Percentiles rank a stretch among this genome's conserved stretches.
phyloP scores from a whole-genome alignment of 2,888 invertebrate species.

The Blastobasis adustella region DNA sequence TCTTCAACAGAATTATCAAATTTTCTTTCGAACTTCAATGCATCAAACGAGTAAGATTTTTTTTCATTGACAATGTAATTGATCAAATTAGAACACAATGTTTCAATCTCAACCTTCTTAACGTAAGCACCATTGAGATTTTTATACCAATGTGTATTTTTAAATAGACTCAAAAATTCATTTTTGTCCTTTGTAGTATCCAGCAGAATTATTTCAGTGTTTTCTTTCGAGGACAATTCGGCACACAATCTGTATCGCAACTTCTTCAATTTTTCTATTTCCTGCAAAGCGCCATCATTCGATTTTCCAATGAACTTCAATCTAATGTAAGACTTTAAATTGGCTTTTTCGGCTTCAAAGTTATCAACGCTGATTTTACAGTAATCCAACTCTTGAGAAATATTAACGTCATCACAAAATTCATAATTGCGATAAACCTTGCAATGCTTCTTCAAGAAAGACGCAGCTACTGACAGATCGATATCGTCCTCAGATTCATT shows the following conservation, averaged over 20 bases:
- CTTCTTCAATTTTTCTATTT: conserved; percentile 29
- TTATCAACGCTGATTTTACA: conserved; percentile 23
- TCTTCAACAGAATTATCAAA: conserved; percentile 19
- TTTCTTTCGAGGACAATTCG: conserved; percentile 12
- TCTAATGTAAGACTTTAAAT: conserved; percentile 30
- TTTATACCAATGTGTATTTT: conserved; percentile 23
- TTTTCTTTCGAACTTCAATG: conserved; percentile 26
- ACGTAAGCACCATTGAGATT: background rate
- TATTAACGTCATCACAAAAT: conserved; percentile 21
- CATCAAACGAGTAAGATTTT: conserved; percentile 33
- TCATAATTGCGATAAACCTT: conserved; percentile 23
- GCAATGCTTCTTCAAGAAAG: conserved; percentile 25
- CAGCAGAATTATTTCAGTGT: too few species aligned
- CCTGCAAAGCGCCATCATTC: conserved; percentile 19
- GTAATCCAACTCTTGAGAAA: conserved; percentile 30
- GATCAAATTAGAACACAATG: background rate
- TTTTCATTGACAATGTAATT: too few species aligned
- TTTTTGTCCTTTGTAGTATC: conserved; percentile 24
- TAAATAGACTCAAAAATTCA: conserved; percentile 20
- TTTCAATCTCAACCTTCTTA: background rate
- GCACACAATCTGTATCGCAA: conserved; percentile 21
- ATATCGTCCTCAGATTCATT: conserved; percentile 9
- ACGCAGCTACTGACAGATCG: conserved; percentile 24
- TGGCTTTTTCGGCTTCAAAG: conserved; percentile 23
- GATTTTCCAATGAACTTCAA: conserved; percentile 25